Evolutionary conservation across 2,888 invertebrate species (phyloP), one percentile per base, ranked within the genome.

Genomic region (Xylota sylvarum): DNA sequence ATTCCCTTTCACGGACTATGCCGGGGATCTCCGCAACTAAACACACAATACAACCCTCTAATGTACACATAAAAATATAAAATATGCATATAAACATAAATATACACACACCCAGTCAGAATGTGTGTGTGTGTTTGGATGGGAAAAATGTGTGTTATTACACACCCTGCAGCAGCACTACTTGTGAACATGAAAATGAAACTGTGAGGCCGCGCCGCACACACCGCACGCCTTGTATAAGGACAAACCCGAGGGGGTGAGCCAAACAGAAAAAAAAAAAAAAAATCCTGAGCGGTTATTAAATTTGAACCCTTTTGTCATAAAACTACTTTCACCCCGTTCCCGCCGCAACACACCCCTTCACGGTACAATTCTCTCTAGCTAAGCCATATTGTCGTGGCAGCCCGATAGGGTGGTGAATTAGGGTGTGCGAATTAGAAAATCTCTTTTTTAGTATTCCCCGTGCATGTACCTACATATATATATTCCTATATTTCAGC

Each of bases 241-340:
- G 7, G 40, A 46, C 46, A 19, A 30, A 65, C 12, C 17, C 48
- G 30, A 40, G 48, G 62, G 67, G 67, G 46, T 52, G 60, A 70
- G 56, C 40, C 43, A 48, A 40, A 30, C 14, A 32, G 43, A 52
- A 70, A 65, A 62, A 73, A 55, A 62, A 64, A 67, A 67, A 62
- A 55, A 43, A 37, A 73, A 27, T 74, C 58, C 73, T 74, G 78
- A 87, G 87, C 87, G 87, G 87, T 87, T 87, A 87, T 87, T 87
- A 83, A 87, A 87, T 87, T 87, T 87, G 78, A 87, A 87, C 87
- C 83, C 87, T 83, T 87, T 87, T 87, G 87, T 87, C 87, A 79
- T 83, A 83, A 83, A 83, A 87, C 83, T 79, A 82, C 82, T 74
- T 74, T 35, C 81, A 58, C 55, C 56, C 58, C 70, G 27, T 37